These are phyloP conservation scores for Saguinus imperator DNA, from an alignment of 2,113 vertebrate species.

Conservation along the genomic window DNA sequence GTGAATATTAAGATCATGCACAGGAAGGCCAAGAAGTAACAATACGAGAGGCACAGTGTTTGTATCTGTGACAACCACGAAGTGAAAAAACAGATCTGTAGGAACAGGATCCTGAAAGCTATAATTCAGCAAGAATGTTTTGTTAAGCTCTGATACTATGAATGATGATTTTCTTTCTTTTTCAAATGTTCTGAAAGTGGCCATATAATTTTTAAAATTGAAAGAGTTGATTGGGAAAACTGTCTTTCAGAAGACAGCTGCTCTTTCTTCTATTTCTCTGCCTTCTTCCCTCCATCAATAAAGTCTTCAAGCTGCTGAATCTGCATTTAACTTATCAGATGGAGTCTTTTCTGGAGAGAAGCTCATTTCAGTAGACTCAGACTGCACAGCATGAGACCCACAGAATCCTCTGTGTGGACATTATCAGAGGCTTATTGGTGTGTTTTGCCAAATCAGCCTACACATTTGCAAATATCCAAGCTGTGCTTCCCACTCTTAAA, in stretches of 20 bases:
- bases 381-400: background rate
- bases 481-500: slow-evolving; percentile 49
- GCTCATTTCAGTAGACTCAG: background rate
- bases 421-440: slow-evolving; percentile 29
- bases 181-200: background rate
- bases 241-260: background rate
- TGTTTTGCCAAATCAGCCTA: slow-evolving; percentile 19
- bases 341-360: background rate
- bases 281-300: background rate
- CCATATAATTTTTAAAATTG: background rate
- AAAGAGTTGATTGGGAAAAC: background rate
- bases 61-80: background rate
- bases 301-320: slow-evolving; percentile 28
- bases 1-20: background rate
- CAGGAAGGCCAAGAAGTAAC: background rate
- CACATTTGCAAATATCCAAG: slow-evolving; percentile 49
- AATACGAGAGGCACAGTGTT: background rate
- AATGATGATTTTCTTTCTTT: background rate
- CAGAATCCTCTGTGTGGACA: slow-evolving; percentile 30
- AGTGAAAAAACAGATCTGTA: background rate
- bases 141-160: background rate
- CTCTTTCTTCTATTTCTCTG: background rate
- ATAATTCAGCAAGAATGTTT: background rate
- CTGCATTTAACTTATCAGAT: background rate
- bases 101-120: background rate